Evolutionary conservation across 2,113 vertebrate genomes (phyloP).

Genomic region (Gnathonemus longibarbis): DNA sequence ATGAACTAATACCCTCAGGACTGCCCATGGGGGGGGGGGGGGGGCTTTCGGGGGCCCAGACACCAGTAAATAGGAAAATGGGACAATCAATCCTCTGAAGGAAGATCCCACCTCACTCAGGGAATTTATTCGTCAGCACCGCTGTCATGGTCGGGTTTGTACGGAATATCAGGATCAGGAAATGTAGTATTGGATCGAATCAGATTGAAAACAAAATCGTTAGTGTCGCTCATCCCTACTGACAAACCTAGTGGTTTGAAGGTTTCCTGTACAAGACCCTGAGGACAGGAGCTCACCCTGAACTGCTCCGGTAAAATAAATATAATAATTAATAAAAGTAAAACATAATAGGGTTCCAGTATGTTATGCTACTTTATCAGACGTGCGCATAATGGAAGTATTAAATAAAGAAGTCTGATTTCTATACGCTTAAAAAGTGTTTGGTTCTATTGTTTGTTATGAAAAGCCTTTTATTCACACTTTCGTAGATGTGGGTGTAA

Average conservation of each 20-base stretch:
- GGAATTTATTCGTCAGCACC: neutral
- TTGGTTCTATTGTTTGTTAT: neutral
- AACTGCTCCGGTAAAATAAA: neutral
- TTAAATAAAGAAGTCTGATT: neutral
- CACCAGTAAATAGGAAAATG: neutral
- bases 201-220: neutral
- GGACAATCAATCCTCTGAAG: neutral
- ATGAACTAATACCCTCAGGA: neutral
- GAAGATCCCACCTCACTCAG: neutral
- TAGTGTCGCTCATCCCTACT: neutral
- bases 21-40: too few species aligned
- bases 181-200: neutral
- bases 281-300: neutral
- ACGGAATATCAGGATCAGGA: neutral
- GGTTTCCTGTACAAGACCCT: neutral
- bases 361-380: neutral
- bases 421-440: neutral
- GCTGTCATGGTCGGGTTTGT: neutral
- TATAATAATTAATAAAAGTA: neutral
- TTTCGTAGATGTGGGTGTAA: conserved; percentile 3
- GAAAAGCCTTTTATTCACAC: conserved; percentile 6
- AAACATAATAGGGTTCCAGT: neutral
- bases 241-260: neutral
- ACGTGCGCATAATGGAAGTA: neutral
- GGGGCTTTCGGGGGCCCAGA: neutral